Conservation (phyloP, 2,113 vertebrate genomes). For the Syngnathus scovelli region DNA sequence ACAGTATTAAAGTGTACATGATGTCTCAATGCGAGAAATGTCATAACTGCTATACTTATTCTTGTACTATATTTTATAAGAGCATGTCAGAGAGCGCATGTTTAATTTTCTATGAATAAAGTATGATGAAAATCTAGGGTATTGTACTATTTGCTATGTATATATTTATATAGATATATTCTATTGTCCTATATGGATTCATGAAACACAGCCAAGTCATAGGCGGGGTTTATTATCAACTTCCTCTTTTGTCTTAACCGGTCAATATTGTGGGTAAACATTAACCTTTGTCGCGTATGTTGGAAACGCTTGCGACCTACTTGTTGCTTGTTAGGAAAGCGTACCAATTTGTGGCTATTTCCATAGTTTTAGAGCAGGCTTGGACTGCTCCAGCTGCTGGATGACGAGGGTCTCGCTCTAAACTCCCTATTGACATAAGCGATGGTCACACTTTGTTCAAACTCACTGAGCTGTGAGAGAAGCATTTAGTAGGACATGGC, state of each 20-base stretch:
- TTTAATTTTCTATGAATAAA: background rate
- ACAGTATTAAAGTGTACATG: background rate
- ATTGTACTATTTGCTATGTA: too few relatives aligned
- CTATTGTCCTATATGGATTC: background rate
- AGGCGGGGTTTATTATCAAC: slow-evolving; percentile 27
- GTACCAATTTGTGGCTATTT: background rate
- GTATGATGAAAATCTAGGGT: background rate
- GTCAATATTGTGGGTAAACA: slow-evolving; percentile 57
- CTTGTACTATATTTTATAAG: background rate
- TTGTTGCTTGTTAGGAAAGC: background rate
- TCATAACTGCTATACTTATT: background rate
- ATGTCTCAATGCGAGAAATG: background rate
- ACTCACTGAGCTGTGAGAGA: slow-evolving; percentile 35
- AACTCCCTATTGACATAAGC: slow-evolving; percentile 17
- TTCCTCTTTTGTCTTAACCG: slow-evolving; percentile 6
- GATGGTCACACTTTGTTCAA: slow-evolving; percentile 14
- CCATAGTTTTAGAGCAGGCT: background rate
- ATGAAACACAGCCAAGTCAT: background rate
- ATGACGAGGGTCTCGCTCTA: slow-evolving; percentile 4
- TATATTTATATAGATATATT: too few relatives aligned
- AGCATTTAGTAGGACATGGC: slow-evolving; percentile 35
- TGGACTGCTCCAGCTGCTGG: slow-evolving; percentile 1
- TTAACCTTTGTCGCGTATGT: slow-evolving; percentile 45
- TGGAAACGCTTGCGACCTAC: background rate
- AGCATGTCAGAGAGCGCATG: background rate